Base-by-base conservation (phyloP, 1,140 invertebrate species). In the Stegodyphus mimosarum region DNA sequence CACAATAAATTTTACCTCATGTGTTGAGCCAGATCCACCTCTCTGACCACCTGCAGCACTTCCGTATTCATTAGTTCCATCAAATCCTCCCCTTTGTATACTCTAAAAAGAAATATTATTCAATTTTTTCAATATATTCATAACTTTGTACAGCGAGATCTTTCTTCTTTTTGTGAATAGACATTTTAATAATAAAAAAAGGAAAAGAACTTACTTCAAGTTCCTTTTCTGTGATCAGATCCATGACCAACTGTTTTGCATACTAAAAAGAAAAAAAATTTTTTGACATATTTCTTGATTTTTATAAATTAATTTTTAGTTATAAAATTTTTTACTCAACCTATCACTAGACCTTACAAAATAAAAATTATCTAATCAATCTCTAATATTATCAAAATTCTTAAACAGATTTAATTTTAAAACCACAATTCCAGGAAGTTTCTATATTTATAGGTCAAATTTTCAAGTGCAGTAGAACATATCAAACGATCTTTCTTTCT, bases 191-290 rank as follows among this genome's bases (percentile, higher is more conserved):
- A 72, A 72, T 15, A 72, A 72, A 50, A 7, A 11, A 51, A 72
- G 50, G 6, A 13, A 53, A 10, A 13, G 48, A 15, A 76, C 86
- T 73, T 83, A 87, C 86, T 69, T 95, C 94, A 90, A 95, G 94
- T 90, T 97, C 96, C 91, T 97, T 97, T 89, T 96, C 95, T 4
- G 94, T 94, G 76, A 98, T 94, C 60, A 99, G 91, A 89, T 98
- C 96, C 89, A 96, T 95, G 4, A 99, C 97, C 88, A 99, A 93
- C 90, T 98, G 95, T 89, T 98, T 98, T 0, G 98, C 98, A 90
- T 87, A 85, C 86, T 87, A 13, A 15, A 17, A 64, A 76, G 83
- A 49, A 11, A 77, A 83, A 15, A 71, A 11, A 70, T 49, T 33
- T 33, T 33, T 33, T 33, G 33, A 33, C 33, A 33, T 3, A 33